A percentile compares a stretch with the other conserved stretches of the same genome.
Evolutionary conservation across 2,113 vertebrate species (phyloP).

Genomic region (Paralichthys olivaceus): DNA sequence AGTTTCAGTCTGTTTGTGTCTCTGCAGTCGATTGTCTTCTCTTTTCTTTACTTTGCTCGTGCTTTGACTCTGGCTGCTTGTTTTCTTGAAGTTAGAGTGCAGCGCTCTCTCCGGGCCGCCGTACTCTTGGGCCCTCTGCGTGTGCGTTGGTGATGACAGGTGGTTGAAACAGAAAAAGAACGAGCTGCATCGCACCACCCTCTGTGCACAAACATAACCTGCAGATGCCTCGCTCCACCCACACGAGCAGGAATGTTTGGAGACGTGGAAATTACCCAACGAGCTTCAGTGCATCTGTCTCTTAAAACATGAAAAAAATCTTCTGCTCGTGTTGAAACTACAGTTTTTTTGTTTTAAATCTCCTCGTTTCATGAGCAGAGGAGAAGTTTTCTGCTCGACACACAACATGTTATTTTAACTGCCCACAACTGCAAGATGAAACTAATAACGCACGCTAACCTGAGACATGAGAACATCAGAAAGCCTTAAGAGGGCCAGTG

Average conservation of each 20-base stretch:
- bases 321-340: no score
- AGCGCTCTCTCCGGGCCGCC: not conserved
- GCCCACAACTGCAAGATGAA: not conserved
- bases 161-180: constrained; percentile 5
- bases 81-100: not conserved
- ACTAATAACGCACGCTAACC: not conserved
- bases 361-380: not conserved
- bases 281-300: not conserved
- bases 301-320: no score
- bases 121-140: not conserved
- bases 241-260: not conserved
- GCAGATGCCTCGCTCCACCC: not conserved
- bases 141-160: not conserved
- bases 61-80: not conserved
- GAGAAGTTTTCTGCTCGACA: not conserved
- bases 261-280: constrained; percentile 1
- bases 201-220: constrained; percentile 5
- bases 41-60: not conserved
- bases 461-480: not conserved
- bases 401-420: not conserved
- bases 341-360: no score
- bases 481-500: not conserved
- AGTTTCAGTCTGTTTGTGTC: no score
- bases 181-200: not conserved
- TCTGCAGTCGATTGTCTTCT: no score